phyloP scores from a whole-genome alignment of 2,113 vertebrate species.

The Xiphorhynchus elegans region DNA sequence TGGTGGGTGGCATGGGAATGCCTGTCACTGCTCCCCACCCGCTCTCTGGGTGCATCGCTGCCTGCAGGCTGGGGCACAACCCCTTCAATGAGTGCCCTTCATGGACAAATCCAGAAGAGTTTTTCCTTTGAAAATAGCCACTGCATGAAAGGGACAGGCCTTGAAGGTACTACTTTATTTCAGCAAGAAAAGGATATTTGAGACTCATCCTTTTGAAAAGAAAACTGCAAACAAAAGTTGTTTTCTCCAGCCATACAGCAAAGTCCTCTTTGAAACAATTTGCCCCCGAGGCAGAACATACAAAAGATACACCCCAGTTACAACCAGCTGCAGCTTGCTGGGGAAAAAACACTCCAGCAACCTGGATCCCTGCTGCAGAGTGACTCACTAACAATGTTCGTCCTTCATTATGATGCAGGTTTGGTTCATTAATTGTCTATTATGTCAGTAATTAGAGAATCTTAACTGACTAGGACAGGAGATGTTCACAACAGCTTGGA shows the following conservation, averaged over 20 bases:
- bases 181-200: not conserved
- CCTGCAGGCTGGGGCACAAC: not conserved
- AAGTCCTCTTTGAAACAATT: constrained; percentile 12
- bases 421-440: constrained; percentile 34
- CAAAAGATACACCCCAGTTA: constrained; percentile 23
- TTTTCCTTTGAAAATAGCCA: not conserved
- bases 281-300: not conserved
- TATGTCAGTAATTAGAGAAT: constrained; percentile 27
- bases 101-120: not conserved
- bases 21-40: accelerated
- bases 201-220: not conserved
- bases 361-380: not conserved
- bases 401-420: constrained; percentile 8
- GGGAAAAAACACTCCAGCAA: not conserved
- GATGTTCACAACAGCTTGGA: constrained; percentile 18
- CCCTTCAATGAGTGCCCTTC: not conserved
- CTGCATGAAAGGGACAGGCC: not conserved
- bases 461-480: not conserved
- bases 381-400: constrained; percentile 54
- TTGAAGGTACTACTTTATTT: not conserved
- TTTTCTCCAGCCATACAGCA: constrained; percentile 22
- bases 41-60: accelerated
- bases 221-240: constrained; percentile 28
- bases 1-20: not conserved
- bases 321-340: constrained; percentile 53